Evolutionary conservation across 1,140 invertebrate genomes (phyloP).

Genomic region (Lasioglossum albipes): DNA sequence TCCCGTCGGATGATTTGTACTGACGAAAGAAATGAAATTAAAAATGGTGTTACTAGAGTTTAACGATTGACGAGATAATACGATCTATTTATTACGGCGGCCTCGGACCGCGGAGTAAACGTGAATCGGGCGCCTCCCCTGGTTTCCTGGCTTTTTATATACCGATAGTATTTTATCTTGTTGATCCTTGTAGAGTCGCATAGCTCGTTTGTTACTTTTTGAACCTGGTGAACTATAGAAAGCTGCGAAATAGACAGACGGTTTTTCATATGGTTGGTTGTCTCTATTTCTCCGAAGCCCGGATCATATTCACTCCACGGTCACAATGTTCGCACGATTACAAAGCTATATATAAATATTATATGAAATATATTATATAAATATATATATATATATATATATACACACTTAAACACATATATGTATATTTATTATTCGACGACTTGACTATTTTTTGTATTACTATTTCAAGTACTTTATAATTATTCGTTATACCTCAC

Average conservation of each 20-base stretch:
- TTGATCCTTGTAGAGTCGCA: background rate
- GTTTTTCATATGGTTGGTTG: background rate
- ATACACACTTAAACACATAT: conserved; percentile 44
- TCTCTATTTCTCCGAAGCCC: conserved; percentile 1
- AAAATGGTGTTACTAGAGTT: conserved; percentile 68
- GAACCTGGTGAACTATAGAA: background rate
- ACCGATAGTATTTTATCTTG: background rate
- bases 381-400: conserved; percentile 22
- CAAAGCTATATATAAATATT: conserved; percentile 55
- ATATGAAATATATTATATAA: conserved; percentile 32
- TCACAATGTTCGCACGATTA: conserved; percentile 62
- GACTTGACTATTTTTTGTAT: conserved; percentile 68
- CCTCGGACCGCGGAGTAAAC: conserved; percentile 62
- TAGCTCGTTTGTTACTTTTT: background rate
- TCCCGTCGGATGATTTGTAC: conserved; percentile 69
- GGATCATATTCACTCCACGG: conserved; percentile 63
- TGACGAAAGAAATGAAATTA: conserved; percentile 62
- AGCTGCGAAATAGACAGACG: background rate
- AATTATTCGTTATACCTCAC: conserved; percentile 63
- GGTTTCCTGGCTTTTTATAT: background rate
- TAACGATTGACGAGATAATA: conserved; percentile 67
- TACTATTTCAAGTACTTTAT: conserved; percentile 63
- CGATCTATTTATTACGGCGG: conserved; percentile 74
- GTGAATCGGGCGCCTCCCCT: conserved; percentile 47
- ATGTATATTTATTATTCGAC: conserved; percentile 64